Percentiles rank a stretch among this genome's conserved stretches.
These are phyloP conservation scores for Echinops telfairi DNA, from an alignment of 2,113 vertebrate genomes.

Conservation along the genomic window DNA sequence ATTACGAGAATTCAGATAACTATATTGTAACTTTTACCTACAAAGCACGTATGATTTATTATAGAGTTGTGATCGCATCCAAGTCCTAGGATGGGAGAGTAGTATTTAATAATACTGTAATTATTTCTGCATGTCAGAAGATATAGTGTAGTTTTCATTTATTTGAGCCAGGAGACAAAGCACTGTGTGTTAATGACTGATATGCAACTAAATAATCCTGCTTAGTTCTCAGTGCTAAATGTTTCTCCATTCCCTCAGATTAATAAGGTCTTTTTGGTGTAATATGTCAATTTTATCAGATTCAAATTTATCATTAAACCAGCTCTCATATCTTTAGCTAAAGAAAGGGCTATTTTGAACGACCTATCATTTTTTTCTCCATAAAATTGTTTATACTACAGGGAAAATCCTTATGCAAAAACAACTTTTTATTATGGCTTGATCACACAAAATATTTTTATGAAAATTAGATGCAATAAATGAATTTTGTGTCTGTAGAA, in stretches of 20 bases:
- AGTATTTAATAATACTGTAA: conserved; percentile 56
- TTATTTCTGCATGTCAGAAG: conserved; percentile 54
- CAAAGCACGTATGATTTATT: conserved; percentile 65
- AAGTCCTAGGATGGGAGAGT: conserved; percentile 54
- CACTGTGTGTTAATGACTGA: conserved; percentile 65
- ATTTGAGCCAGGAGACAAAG: conserved; percentile 42
- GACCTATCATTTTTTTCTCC: conserved; percentile 44
- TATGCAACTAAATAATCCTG: conserved; percentile 68
- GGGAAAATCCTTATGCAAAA: conserved; percentile 27
- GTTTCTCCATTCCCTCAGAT: conserved; percentile 61
- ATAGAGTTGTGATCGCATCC: conserved; percentile 42
- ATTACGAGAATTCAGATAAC: conserved; percentile 39
- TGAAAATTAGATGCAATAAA: conserved; percentile 28
- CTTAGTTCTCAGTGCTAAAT: conserved; percentile 50
- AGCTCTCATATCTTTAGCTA: conserved; percentile 35
- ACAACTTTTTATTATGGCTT: conserved; percentile 22
- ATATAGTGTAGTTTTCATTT: conserved; percentile 75
- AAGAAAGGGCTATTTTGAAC: conserved; percentile 60
- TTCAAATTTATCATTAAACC: conserved; percentile 72
- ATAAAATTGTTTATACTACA: conserved; percentile 28
- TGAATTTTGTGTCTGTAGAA: not conserved
- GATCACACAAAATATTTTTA: conserved; percentile 4
- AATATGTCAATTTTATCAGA: conserved; percentile 76
- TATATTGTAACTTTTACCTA: not conserved
- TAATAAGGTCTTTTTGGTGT: conserved; percentile 70